Conservation (phyloP, 2,888 invertebrate genomes). For the Phanerotoma sp. region DNA sequence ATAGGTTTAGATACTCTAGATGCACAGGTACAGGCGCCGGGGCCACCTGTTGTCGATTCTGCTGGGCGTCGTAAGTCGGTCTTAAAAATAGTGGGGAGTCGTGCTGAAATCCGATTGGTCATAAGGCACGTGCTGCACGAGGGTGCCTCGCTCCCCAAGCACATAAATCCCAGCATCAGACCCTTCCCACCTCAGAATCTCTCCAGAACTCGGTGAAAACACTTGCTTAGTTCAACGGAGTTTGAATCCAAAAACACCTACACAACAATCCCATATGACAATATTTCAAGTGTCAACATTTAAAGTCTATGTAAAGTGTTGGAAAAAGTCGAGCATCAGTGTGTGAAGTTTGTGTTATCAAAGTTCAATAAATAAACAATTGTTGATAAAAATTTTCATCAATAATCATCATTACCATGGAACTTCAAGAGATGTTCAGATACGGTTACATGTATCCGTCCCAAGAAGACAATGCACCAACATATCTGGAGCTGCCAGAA, state of each 20-base stretch:
- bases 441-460: conserved; percentile 54
- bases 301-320: too few species aligned
- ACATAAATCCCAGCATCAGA: conserved; percentile 49
- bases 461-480: conserved; percentile 45
- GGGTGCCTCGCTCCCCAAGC: conserved; percentile 51
- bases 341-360: too few species aligned
- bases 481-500: conserved; percentile 48
- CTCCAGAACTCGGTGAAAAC: conserved; percentile 37
- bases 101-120: conserved; percentile 43
- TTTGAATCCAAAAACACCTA: too few species aligned
- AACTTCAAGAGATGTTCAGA: conserved; percentile 55
- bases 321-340: too few species aligned
- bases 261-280: too few species aligned
- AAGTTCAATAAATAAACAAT: too few species aligned
- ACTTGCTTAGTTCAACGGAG: neutral
- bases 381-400: too few species aligned
- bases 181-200: conserved; percentile 45
- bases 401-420: too few species aligned
- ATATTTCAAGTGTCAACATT: too few species aligned
- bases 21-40: conserved; percentile 16
- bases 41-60: conserved; percentile 21
- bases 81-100: conserved; percentile 38
- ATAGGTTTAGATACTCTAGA: neutral
- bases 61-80: conserved; percentile 15
- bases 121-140: conserved; percentile 54